These are phyloP conservation scores for Pterocles gutturalis DNA, from an alignment of 2,113 vertebrate genomes.

Conservation along the genomic window DNA sequence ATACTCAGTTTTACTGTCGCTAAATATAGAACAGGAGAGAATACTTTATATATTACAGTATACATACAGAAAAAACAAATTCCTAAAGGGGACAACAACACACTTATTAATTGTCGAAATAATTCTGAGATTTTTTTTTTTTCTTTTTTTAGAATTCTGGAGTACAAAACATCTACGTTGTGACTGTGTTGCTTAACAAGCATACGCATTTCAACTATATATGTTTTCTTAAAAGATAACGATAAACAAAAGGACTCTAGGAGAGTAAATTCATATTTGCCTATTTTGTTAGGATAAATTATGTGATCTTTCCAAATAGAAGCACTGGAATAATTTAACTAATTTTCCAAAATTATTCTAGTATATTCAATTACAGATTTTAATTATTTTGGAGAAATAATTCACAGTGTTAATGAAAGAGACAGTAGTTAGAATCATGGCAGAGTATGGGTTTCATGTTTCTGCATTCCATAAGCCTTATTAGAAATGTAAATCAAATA, in stretches of 20 bases:
- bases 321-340: conserved; percentile 79
- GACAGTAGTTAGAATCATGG: conserved; percentile 81
- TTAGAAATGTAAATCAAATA: conserved; percentile 86
- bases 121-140: not conserved
- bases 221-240: not conserved
- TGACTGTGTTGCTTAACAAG: not conserved
- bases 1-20: not conserved
- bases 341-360: conserved; percentile 80
- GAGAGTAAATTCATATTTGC: conserved; percentile 33
- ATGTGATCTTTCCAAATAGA: conserved; percentile 75
- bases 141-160: not conserved
- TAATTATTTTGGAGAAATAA: conserved; percentile 83
- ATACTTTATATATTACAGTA: not conserved
- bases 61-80: not conserved
- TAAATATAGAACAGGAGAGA: not conserved
- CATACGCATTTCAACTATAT: not conserved
- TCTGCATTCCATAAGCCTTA: conserved; percentile 79
- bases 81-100: not conserved
- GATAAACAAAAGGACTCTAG: conserved; percentile 11
- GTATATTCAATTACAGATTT: conserved; percentile 83
- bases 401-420: conserved; percentile 78
- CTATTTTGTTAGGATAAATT: conserved; percentile 72
- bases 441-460: conserved; percentile 74
- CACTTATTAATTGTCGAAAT: not conserved
- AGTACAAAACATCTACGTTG: not conserved